Base-by-base conservation (phyloP, 2,888 invertebrate species). In the Synergus gifuensis region DNA sequence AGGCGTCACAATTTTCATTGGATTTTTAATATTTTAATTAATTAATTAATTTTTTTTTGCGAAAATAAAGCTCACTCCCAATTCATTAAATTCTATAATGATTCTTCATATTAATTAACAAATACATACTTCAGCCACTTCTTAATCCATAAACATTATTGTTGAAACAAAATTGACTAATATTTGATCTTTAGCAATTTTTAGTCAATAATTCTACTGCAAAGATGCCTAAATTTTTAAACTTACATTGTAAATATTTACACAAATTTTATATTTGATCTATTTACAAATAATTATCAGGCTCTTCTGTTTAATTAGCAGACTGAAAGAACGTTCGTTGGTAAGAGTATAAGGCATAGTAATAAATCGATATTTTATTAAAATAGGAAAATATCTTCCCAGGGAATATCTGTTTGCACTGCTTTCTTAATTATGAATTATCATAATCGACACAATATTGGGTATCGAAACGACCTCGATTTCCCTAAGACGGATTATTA, bases 401-500 rank as follows among this genome's bases (percentile, higher is more conserved):
- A n/a, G 66, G 66, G 42, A 40, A 42, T 42, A 42, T 73, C 12
- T 73, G n/a, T 49, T 54, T 49, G 5, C 44, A 73, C 16, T 54
- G 36, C 28, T 28, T 22, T 73, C 49, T 36, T n/a, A 73, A 58
- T 54, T 73, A 54, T 54, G 11, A 73, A 73, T 66, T n/a, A 66
- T 42, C 18, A 66, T n/a, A 54, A 73, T 60, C 18, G 60, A 22
- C 28, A n/a, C 49, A 28, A 73, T 73, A 73, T 73, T 73, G 73
- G 73, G 40, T 54, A 58, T 73, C 73, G 49, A 73, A 73, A 73
- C 73, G 73, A 73, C 73, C 73, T 73, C 73, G 73, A 73, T 73
- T 54, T 73, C 54, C 36, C 36, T 58, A 58, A 73, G 11, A 28
- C 73, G 73, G 11, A 40, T 73, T 73, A 9, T 58, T 73, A 58